phyloP scores from a whole-genome alignment of 2,113 vertebrate species.

The Catharus fuscescens region DNA sequence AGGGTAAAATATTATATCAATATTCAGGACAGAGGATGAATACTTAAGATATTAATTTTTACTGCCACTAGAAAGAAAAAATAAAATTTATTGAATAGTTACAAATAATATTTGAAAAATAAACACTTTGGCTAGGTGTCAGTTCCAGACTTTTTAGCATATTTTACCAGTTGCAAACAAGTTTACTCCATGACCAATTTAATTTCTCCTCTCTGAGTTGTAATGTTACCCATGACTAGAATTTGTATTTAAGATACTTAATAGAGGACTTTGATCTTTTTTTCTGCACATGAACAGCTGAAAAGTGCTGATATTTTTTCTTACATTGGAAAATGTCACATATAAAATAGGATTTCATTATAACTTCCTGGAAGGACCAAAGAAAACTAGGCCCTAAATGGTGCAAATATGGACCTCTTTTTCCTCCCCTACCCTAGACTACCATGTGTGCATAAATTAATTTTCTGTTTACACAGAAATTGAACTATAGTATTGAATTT shows the following conservation, averaged over 20 bases:
- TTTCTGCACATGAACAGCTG: not conserved
- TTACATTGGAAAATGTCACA: not conserved
- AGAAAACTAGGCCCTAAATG: not conserved
- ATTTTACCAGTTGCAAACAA: not conserved
- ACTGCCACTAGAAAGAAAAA: not conserved
- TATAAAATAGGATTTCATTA: not conserved
- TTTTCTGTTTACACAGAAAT: not conserved
- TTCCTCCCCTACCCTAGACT: not conserved
- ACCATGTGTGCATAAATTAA: not conserved
- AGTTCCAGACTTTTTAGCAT: not conserved
- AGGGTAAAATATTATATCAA: not conserved
- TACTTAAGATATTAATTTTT: not conserved
- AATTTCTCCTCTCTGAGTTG: not conserved
- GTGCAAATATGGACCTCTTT: not conserved
- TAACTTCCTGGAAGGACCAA: not conserved
- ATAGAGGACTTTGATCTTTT: not conserved
- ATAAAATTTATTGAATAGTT: not conserved
- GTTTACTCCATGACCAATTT: not conserved
- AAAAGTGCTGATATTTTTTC: not conserved
- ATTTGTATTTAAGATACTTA: not conserved
- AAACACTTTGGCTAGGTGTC: not conserved
- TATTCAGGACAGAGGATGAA: not conserved
- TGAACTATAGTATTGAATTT: not conserved
- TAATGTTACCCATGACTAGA: not conserved
- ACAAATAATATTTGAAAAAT: not conserved